Percentiles rank a stretch among this genome's conserved stretches.
These are phyloP conservation scores for Coremacera marginata DNA, from an alignment of 2,888 invertebrate genomes.

Conservation along the genomic window DNA sequence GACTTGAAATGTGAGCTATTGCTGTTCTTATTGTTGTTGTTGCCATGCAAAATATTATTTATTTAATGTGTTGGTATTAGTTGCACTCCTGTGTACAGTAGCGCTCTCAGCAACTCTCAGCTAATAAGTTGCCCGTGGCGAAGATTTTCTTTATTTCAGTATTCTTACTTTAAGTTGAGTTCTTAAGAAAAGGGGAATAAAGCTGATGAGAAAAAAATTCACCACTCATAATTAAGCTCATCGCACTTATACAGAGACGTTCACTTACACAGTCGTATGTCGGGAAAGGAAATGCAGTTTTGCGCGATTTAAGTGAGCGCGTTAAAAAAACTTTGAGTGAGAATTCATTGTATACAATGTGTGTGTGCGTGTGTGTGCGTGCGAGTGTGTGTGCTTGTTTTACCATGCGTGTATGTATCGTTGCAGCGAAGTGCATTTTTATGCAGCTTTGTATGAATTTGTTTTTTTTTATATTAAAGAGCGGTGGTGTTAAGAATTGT, in stretches of 20 bases:
- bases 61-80: constrained; percentile 2
- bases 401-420: background rate
- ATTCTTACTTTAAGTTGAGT: constrained; percentile 18
- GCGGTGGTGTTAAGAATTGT: background rate
- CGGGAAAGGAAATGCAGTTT: constrained; percentile 29
- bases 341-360: background rate
- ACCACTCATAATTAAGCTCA: constrained; percentile 12
- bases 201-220: constrained; percentile 34
- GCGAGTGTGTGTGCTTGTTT: background rate
- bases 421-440: constrained; percentile 23
- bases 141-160: constrained; percentile 7
- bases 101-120: constrained; percentile 11
- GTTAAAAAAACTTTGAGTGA: background rate
- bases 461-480: background rate
- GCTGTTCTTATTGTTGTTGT: constrained; percentile 34
- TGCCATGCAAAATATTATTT: constrained; percentile 3
- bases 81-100: background rate
- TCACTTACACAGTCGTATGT: background rate
- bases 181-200: constrained; percentile 3
- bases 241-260: background rate
- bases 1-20: constrained; percentile 45
- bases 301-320: constrained; percentile 5
- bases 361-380: too few species aligned
- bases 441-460: constrained; percentile 3
- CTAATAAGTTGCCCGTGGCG: constrained; percentile 3